Evolutionary conservation across 2,797 vertebrate genomes (phyloP), one percentile per base, ranked within the genome.

Genomic region (Dipus sagitta): DNA sequence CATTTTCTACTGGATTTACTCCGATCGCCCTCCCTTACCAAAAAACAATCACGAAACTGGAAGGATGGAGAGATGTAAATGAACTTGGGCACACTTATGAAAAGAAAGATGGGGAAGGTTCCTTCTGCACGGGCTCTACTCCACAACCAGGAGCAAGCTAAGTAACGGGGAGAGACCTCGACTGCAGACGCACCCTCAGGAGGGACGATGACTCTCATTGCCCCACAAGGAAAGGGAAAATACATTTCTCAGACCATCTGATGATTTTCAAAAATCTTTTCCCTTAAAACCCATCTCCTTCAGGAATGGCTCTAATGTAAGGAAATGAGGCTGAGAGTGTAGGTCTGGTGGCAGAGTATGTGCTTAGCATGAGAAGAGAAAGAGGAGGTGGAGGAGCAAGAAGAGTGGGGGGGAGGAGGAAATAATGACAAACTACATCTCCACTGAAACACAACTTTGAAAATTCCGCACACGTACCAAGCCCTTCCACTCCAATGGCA

Each of bases 161-260:
- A 92, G 91, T 90, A 47, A 52, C 24, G 85, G 32, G 20, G 79
- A 84, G 94, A 65, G 83, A 58, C 26, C 47, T 81, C 78, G 17
- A 38, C 21, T 26, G 42, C 3, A 86, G 86, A 92, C 80, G 85
- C 42, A 24, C 18, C 82, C 87, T 76, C 60, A 47, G 91, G 70
- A 81, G 93, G 74, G 89, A n/a, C n/a, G n/a, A n/a, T n/a, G n/a
- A n/a, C n/a, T 62, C 72, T 77, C 52, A 38, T 34, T 58, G 75
- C 38, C 74, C 75, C 64, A 76, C 60, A 78, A 17, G 28, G 70
- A 95, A 85, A 94, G 28, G 77, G 38, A 90, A 93, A 95, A 93
- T 26, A 70, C 88, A 42, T 58, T 95, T 83, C 77, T 87, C 86
- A 85, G 58, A 38, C 62, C 32, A 84, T 79, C 54, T 88, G 38